These are phyloP conservation scores for Macrosteles quadrilineatus DNA, from an alignment of 1,140 invertebrate species.

Conservation along the genomic window DNA sequence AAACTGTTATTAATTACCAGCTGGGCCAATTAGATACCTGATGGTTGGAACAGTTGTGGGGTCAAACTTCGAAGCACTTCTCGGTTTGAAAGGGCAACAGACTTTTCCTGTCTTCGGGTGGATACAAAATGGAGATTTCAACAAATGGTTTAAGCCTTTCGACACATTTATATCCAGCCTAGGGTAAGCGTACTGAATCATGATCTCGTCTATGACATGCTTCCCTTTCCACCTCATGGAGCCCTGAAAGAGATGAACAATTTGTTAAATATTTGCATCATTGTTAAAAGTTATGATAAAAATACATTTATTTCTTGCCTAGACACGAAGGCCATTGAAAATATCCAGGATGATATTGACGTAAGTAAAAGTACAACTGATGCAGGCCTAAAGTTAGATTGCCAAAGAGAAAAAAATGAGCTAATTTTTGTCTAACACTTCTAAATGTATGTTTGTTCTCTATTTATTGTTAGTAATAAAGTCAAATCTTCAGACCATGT, in stretches of 20 bases:
- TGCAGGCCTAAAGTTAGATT: too few relatives aligned
- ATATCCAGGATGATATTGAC: background rate
- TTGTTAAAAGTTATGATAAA: background rate
- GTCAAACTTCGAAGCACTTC: conserved; percentile 72
- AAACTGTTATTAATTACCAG: too few relatives aligned
- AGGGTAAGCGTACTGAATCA: conserved; percentile 87
- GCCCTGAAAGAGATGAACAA: conserved; percentile 44
- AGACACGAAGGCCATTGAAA: background rate
- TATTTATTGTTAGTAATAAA: too few relatives aligned
- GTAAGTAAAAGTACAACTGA: background rate
- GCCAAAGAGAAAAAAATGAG: too few relatives aligned
- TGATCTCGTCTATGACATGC: conserved; percentile 75
- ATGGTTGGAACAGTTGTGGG: conserved; percentile 75
- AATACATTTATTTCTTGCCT: background rate
- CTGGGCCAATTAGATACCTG: too few relatives aligned
- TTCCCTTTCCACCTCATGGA: conserved; percentile 51
- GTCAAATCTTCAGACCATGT: too few relatives aligned
- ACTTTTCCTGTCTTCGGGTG: conserved; percentile 97
- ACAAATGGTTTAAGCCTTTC: conserved; percentile 94
- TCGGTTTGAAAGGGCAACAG: conserved; percentile 82
- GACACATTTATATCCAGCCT: conserved; percentile 95
- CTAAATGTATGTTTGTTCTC: too few relatives aligned
- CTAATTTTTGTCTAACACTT: too few relatives aligned
- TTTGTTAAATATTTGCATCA: background rate
- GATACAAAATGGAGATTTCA: conserved; percentile 97